phyloP scores from a whole-genome alignment of 2,113 vertebrate genomes.

The Myrmecobius fasciatus region DNA sequence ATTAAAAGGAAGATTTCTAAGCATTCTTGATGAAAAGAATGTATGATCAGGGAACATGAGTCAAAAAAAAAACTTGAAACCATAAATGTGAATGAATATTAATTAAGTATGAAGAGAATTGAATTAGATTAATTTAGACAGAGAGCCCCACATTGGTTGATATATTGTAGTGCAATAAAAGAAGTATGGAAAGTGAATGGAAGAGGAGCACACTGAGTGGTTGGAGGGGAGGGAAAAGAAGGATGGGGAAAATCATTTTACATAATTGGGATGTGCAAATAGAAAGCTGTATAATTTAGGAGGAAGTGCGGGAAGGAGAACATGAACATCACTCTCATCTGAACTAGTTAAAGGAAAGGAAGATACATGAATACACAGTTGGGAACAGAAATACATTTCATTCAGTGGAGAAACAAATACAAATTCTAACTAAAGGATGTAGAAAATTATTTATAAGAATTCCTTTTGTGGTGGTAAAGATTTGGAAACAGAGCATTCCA shows the following conservation, averaged over 20 bases:
- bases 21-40: neutral
- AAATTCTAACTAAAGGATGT: neutral
- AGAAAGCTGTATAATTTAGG: neutral
- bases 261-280: neutral
- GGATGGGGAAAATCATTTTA: neutral
- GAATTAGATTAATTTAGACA: neutral
- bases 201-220: neutral
- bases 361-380: neutral
- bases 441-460: neutral
- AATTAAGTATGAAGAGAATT: neutral
- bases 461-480: neutral
- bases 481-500: neutral
- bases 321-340: neutral
- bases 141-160: neutral
- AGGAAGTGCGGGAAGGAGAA: neutral
- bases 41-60: neutral
- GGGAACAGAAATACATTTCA: neutral
- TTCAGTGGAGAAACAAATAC: neutral
- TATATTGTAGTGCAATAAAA: neutral
- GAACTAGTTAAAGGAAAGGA: neutral
- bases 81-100: neutral
- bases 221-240: neutral
- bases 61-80: neutral
- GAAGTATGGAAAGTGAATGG: neutral
- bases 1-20: neutral